These are phyloP conservation scores for Porphyrio hochstetteri DNA, from an alignment of 2,113 vertebrate species.

Conservation along the genomic window DNA sequence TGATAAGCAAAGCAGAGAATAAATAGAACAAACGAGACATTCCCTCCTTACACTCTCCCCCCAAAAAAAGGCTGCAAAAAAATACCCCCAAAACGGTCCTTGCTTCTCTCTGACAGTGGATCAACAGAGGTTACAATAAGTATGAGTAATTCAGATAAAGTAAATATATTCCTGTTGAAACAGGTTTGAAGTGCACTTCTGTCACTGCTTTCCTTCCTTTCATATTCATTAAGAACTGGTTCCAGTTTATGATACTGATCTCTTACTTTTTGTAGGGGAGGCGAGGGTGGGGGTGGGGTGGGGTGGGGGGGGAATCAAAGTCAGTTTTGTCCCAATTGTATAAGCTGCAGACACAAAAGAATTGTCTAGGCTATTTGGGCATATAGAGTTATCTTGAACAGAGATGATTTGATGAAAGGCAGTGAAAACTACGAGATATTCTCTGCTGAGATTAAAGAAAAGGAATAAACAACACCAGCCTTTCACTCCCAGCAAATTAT, in stretches of 20 bases:
- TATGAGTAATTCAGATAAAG: background rate
- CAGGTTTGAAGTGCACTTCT: background rate
- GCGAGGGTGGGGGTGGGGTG: too few relatives aligned
- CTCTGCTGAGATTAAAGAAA: background rate
- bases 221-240: background rate
- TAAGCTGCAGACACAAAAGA: background rate
- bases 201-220: background rate
- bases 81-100: accelerated
- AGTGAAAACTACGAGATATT: background rate
- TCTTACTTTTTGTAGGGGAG: background rate
- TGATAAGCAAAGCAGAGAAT: background rate
- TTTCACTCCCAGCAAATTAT: background rate
- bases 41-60: background rate
- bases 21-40: background rate
- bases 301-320: background rate
- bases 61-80: background rate
- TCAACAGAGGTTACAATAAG: background rate
- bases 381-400: background rate
- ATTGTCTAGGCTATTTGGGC: background rate
- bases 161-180: background rate
- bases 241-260: background rate
- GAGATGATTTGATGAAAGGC: background rate
- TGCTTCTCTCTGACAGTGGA: background rate
- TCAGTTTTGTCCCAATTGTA: background rate
- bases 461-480: background rate